Base-by-base conservation (phyloP, 2,888 invertebrate genomes). In the Buathra laborator region DNA sequence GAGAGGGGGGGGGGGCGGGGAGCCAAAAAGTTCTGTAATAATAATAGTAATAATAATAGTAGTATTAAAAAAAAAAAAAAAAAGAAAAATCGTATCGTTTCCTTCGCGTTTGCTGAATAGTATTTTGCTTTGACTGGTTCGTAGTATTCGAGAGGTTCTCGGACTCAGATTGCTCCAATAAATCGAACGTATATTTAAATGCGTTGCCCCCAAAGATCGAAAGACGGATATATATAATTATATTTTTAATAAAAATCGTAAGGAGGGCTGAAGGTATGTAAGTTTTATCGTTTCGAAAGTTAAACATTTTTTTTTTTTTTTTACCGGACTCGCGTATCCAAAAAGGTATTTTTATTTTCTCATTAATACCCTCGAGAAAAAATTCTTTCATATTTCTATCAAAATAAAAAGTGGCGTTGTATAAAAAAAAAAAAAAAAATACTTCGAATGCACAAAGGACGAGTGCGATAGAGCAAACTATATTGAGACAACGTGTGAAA, bases 401-500 rank as follows among this genome's bases (percentile, higher is more conserved):
- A 70, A 75, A 85, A 68, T 67, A 66, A 84, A 59, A 66, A 72
- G 2, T 48, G 53, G 16, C 46, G 46, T 24, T 0, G 56, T 24
- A 56, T 12, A 56, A 79, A 77, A 81, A 70, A 37, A 66, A 32
- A 44, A 24, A 24, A 24, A 24, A 24, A 24, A 24, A 24, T 3
- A 12, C 2, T 51, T 48, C 10, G n/a, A 46, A 56, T 56, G 62
- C 14, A 71, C 16, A 46, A 56, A 59, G 29, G 44, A 76, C 16
- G 62, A 78, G 77, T 79, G 79, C 64, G 29, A 77, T 16, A 51
- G 68, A 89, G 87, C 91, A 91, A 91, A 92, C 90, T 90, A 91
- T 90, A 89, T 87, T 87, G 88, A 88, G 91, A 91, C 88, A 90
- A 91, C 89, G 87, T 89, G 85, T 59, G 48, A 67, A 90, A 89